Conservation (phyloP, 2,888 invertebrate genomes). For the Timandra comae region DNA sequence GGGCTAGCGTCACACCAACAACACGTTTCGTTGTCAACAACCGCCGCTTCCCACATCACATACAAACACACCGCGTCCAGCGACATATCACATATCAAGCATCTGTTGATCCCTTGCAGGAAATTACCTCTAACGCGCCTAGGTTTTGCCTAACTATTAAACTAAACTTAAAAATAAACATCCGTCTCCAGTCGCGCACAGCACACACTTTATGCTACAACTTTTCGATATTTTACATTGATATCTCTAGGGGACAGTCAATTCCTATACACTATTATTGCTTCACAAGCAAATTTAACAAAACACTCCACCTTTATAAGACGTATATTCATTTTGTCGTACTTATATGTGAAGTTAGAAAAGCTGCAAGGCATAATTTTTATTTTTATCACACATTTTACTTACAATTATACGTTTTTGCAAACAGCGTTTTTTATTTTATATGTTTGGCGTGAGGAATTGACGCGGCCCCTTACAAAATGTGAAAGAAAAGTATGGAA, state of each 20-base stretch:
- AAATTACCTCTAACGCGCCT: constrained; percentile 30
- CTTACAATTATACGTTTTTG: constrained; percentile 35
- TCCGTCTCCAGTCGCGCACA: constrained; percentile 44
- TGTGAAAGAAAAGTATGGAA: constrained; percentile 20
- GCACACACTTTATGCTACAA: constrained; percentile 53
- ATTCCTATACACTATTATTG: constrained; percentile 54
- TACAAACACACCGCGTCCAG: constrained; percentile 46
- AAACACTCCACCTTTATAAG: constrained; percentile 20
- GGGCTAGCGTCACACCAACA: constrained; percentile 33
- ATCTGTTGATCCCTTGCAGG: constrained; percentile 66
- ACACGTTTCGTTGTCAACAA: constrained; percentile 60
- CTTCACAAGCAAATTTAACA: constrained; percentile 40
- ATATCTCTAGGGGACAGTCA: constrained; percentile 63
- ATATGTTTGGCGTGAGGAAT: constrained; percentile 43
- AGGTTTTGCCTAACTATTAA: constrained; percentile 62
- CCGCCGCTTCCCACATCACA: constrained; percentile 28
- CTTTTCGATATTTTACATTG: constrained; percentile 62
- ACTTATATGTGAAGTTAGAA: constrained; percentile 21
- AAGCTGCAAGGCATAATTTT: constrained; percentile 26
- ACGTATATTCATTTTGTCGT: constrained; percentile 20
- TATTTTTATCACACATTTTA: constrained; percentile 24
- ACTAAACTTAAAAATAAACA: constrained; percentile 62
- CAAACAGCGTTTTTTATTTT: constrained; percentile 31
- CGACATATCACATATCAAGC: constrained; percentile 64
- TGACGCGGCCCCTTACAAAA: constrained; percentile 62